phyloP scores from a whole-genome alignment of 2,888 invertebrate genomes.

The Synergus laeviventris region DNA sequence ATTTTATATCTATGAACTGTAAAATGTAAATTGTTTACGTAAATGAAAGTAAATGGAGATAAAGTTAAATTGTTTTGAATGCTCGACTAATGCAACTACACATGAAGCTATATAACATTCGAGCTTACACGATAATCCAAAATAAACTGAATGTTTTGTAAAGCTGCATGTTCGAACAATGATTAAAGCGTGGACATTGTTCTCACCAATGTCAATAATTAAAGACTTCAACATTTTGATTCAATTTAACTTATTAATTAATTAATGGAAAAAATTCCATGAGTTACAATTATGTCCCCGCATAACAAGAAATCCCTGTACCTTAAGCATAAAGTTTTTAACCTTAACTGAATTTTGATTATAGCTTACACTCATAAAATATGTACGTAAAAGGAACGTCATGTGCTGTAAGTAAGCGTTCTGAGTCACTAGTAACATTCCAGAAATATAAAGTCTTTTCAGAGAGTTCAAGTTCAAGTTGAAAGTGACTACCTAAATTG shows the following conservation, averaged over 20 bases:
- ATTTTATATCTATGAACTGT: too few species aligned
- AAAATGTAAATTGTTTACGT: too few species aligned
- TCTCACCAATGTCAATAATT: too few species aligned
- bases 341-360: conserved; percentile 31
- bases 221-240: too few species aligned
- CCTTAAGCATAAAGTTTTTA: background rate
- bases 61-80: too few species aligned
- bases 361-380: conserved; percentile 37
- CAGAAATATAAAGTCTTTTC: conserved; percentile 13
- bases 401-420: background rate
- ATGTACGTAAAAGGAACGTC: background rate
- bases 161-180: background rate
- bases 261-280: background rate
- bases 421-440: conserved; percentile 24
- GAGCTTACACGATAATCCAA: conserved; percentile 6
- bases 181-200: too few species aligned
- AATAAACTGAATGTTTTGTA: conserved; percentile 6
- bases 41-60: too few species aligned
- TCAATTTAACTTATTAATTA: too few species aligned
- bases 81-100: too few species aligned
- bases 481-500: background rate
- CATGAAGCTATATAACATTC: too few species aligned
- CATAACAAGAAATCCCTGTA: background rate
- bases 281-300: background rate
- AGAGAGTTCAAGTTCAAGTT: conserved; percentile 32